Base-by-base conservation (phyloP, 2,113 vertebrate species). In the Meleagris gallopavo region DNA sequence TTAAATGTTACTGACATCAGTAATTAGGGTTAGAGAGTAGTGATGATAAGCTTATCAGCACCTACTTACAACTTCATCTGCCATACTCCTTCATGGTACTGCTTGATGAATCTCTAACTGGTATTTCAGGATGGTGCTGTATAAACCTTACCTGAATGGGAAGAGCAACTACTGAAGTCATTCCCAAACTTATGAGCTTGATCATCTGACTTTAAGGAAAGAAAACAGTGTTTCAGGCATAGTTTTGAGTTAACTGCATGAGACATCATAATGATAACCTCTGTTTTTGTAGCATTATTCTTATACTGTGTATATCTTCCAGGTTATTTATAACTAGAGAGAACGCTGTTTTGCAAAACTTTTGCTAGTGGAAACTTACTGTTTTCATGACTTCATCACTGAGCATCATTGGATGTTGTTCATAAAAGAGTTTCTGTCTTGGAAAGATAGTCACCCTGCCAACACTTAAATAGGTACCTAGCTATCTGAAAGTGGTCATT, bases 401-500 rank as follows among this genome's bases (percentile, higher is more conserved):
- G 76, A 43, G 55, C 19, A 27, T 32, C 30, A 32, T 25, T 34
- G 17, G 40, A 20, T 54, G 11, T 67, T 93, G 79, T 69, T 69
- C 15, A 27, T 36, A 9, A 66, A 32, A 9, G 9, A 43, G 10
- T 48, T 84, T 18, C 32, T 38, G 10, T 70, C 25, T 67, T 55
- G 34, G 19, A 36, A 36, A 27, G 30, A 58, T 32, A 36, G 4
- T 25, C 66, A 45, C 21, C 4, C 32, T 83, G 30, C 38, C 36
- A 70, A 14, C 20, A 27, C 17, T 52, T 52, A 83, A 75, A 65
- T 61, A 16, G 13, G 4, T 57, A 24, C n/a, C 7, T 5, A 32
- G 0, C 8, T 61, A 4, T 30, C 69, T 41, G 60, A 3, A 69
- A 66, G n/a, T 54, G 45, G 36, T 55, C 13, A 2, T 40, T 25